Conservation (phyloP, 2,113 vertebrate genomes). For the Rhipidura dahli region DNA sequence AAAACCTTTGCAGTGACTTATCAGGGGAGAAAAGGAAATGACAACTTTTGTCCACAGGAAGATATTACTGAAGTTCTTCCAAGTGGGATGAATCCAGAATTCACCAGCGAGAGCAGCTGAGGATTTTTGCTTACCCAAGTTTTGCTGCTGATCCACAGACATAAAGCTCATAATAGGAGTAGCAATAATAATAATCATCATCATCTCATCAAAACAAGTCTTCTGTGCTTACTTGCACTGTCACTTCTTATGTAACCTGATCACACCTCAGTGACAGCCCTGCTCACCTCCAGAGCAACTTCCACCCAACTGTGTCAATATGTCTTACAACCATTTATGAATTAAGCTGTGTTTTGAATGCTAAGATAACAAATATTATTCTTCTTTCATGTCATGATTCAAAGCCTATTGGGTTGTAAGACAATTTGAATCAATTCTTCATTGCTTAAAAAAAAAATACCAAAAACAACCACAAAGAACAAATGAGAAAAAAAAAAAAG, state of each 20-base stretch:
- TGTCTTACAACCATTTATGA: fast-evolving
- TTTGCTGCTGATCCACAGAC: not conserved
- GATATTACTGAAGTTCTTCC: not conserved
- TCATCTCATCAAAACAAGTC: not conserved
- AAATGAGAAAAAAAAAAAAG: not conserved
- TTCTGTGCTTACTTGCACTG: not conserved
- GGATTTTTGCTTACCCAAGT: not conserved
- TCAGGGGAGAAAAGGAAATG: not conserved
- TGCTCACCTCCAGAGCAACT: not conserved
- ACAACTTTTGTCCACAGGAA: not conserved
- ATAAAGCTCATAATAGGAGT: not conserved
- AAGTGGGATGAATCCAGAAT: not conserved
- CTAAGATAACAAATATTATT: not conserved
- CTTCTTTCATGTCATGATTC: not conserved
- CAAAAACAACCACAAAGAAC: not conserved
- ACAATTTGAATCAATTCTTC: not conserved
- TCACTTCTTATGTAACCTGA: not conserved
- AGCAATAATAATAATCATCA: not conserved
- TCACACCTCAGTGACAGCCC: not conserved
- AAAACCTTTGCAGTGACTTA: not conserved
- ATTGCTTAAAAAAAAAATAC: not conserved
- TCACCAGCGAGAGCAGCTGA: not conserved
- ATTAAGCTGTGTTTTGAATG: not conserved
- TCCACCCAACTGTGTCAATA: not conserved
- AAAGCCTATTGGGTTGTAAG: not conserved